Evolutionary conservation across 2,888 invertebrate species (phyloP).

Genomic region (Melikaiella ostensackeni): DNA sequence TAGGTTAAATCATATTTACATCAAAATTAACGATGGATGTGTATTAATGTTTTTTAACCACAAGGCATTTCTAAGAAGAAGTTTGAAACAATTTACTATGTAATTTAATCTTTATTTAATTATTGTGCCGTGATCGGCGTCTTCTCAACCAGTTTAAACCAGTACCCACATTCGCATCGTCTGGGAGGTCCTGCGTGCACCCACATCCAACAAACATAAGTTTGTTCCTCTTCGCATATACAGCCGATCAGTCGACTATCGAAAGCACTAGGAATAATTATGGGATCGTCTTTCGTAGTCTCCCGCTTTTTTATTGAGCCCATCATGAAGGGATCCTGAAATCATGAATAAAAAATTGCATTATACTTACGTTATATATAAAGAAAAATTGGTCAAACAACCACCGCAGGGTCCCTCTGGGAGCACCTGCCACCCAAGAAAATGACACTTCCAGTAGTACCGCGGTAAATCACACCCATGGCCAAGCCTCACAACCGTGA

Average conservation of each 20-base stretch:
- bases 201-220: constrained; percentile 96
- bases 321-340: constrained; percentile 88
- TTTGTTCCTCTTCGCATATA: constrained; percentile 96
- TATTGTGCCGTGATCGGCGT: constrained; percentile 23
- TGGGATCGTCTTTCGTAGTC: constrained; percentile 92
- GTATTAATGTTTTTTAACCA: constrained; percentile 12
- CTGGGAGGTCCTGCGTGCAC: constrained; percentile 92
- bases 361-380: background rate
- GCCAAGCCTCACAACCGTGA: too few relatives aligned
- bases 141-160: constrained; percentile 94
- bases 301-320: constrained; percentile 88
- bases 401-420: too few relatives aligned
- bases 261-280: constrained; percentile 93
- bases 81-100: constrained; percentile 7
- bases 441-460: too few relatives aligned
- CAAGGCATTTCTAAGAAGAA: constrained; percentile 4
- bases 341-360: constrained; percentile 17
- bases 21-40: constrained; percentile 21
- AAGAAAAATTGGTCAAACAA: too few relatives aligned
- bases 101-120: background rate
- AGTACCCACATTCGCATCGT: constrained; percentile 97
- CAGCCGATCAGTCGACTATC: constrained; percentile 96
- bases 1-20: constrained; percentile 29
- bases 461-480: too few relatives aligned
- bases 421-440: too few relatives aligned